Conservation (phyloP, 2,888 invertebrate species). For the Choristoneura rosaceana region DNA sequence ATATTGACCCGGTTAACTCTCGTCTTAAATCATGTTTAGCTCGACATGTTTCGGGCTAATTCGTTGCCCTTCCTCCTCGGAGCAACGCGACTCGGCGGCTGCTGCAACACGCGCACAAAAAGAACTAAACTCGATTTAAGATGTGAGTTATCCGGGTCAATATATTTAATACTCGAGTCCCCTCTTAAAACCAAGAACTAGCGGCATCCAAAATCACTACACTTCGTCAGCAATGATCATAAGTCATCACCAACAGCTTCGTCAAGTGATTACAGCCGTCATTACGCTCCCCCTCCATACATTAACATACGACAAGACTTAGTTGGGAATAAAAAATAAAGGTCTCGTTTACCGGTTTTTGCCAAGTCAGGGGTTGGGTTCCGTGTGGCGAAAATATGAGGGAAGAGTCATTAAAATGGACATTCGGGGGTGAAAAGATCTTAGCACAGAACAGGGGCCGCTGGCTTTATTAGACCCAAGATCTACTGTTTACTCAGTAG, state of each 20-base stretch:
- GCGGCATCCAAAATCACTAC: not conserved
- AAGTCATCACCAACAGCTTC: constrained; percentile 35
- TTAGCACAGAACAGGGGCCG: not conserved
- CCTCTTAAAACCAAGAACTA: not conserved
- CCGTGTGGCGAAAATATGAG: constrained; percentile 1
- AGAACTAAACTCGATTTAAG: too few species aligned
- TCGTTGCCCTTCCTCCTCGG: too few species aligned
- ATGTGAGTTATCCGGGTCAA: too few species aligned
- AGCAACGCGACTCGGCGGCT: too few species aligned
- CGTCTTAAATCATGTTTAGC: too few species aligned
- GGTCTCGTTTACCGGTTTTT: constrained; percentile 36
- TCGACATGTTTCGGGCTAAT: too few species aligned
- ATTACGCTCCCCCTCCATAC: constrained; percentile 26
- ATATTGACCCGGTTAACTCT: too few species aligned
- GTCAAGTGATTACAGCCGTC: constrained; percentile 33
- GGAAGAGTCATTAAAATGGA: not conserved
- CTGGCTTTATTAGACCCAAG: too few species aligned
- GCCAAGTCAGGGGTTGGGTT: constrained; percentile 12
- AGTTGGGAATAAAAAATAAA: constrained; percentile 39
- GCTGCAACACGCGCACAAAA: too few species aligned
- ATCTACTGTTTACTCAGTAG: too few species aligned
- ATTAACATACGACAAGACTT: constrained; percentile 40
- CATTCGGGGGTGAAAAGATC: not conserved
- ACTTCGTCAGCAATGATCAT: constrained; percentile 30
- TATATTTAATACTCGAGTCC: too few species aligned